Base-by-base conservation (phyloP, 2,888 invertebrate genomes). In the Apomyelois bistriatella region DNA sequence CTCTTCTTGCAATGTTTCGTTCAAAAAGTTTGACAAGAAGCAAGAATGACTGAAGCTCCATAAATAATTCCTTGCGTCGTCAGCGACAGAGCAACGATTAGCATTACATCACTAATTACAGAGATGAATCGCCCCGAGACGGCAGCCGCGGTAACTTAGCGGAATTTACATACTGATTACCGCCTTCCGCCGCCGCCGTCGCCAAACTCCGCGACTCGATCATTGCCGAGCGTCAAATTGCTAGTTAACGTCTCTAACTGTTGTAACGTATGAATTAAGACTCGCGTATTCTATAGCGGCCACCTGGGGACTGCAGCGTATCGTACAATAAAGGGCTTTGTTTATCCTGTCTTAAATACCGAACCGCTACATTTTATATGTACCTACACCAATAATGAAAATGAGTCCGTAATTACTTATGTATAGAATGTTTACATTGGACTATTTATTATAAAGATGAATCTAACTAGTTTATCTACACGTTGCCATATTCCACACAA, bases 151-250 rank as follows among this genome's bases (percentile, higher is more conserved):
- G 58, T 12, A 57, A 61, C 58, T 64, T 63, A 38, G 53, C 10
- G 57, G 61, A 61, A 67, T 66, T 70, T 65, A 59, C 64, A 61
- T 57, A 56, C 54, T 56, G 48, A n/a, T n/a, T n/a, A n/a, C n/a
- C 37, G 46, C 37, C 37, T 30, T 37, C 37, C n/a, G n/a, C n/a
- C n/a, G n/a, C n/a, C n/a, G n/a, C n/a, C n/a, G n/a, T n/a, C n/a
- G n/a, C n/a, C 47, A 30, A 46, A 47, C 53, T 56, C 48, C 61
- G 56, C 28, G 54, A 43, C 51, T 53, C 32, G 51, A 32, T 32
- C 32, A 10, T 10, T 10, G 7, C 32, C 7, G 32, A 32, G 32
- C 32, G 32, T 32, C 9, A 9, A 32, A 32, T 32, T 32, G 32
- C 9, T 9, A 32, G 10, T 32, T 32, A 3, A 8, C 10, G 7